Base-by-base conservation (phyloP, 2,888 invertebrate genomes). In the Parasteatoda lunata region DNA sequence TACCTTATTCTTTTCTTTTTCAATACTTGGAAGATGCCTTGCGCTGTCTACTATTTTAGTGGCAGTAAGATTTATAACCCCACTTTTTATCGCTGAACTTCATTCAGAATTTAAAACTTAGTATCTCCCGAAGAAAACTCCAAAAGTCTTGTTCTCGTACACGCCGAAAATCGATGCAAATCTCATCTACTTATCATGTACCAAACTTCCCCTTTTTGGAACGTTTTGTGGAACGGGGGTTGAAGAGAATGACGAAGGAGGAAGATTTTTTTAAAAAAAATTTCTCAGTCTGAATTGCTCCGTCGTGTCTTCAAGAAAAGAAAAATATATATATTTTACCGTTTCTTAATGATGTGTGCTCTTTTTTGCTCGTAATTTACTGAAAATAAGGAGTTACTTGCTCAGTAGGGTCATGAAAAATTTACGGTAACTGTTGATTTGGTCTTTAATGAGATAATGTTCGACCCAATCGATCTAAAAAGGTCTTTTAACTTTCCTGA, bases 111-210 rank as follows among this genome's bases (percentile, higher is more conserved):
- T 84, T 84, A 84, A 77, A 84, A 84, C 77, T 71, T 6, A 45
- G 49, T 51, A 49, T 51, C 30, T 49, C 45, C 6, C 30, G 4
- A n/a, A 45, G 15, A 66, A 51, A 48, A 15, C 30, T 49, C 48
- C 15, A 52, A 54, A 30, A 47, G 68, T 70, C 76, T 71, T 71
- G 77, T 77, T 66, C 65, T 71, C 7, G 11, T 9, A 15, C 45
- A 30, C 11, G 15, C 54, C 52, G 52, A 77, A 77, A 84, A 84
- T 84, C 84, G 77, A 84, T 84, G 77, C 84, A 84, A 84, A 84
- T 84, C 84, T 84, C 84, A 77, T 84, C 84, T 84, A 66, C 77
- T 84, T 84, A 84, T 84, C 84, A 77, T 65, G 66, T 77, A 52
- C 71, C 30, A 30, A 68, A 68, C 65, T 52, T 52, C 54, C 49